Conservation (phyloP, 1,140 invertebrate species). For the Liolophura sinensis region DNA sequence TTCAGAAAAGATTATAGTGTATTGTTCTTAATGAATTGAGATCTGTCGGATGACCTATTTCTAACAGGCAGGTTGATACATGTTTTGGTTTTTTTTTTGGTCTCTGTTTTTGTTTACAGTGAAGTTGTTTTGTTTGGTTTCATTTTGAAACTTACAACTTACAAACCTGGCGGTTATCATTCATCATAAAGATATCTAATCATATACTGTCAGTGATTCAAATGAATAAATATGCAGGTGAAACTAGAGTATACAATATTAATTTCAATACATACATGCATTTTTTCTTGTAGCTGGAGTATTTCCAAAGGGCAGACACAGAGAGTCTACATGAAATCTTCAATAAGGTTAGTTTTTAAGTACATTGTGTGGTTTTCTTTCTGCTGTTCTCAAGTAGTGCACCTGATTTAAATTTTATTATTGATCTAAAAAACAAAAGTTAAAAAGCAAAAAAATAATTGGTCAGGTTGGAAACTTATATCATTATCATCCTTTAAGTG, state of each 20-base stretch:
- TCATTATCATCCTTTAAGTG: constrained; percentile 11
- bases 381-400: neutral
- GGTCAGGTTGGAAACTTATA: constrained; percentile 10
- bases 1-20: too few relatives aligned
- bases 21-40: too few relatives aligned
- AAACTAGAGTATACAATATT: too few relatives aligned
- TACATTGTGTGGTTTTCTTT: neutral
- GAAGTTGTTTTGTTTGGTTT: neutral
- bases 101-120: too few relatives aligned
- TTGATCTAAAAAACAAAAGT: neutral
- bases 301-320: constrained; percentile 72
- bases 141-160: too few relatives aligned
- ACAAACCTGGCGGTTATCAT: too few relatives aligned
- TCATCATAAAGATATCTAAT: too few relatives aligned
- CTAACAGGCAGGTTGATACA: too few relatives aligned
- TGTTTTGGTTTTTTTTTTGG: too few relatives aligned
- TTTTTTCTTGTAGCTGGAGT: constrained; percentile 23
- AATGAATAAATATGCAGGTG: too few relatives aligned
- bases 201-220: too few relatives aligned
- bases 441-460: neutral
- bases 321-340: constrained; percentile 85
- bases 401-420: neutral
- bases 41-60: too few relatives aligned
- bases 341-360: constrained; percentile 54
- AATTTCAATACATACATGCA: neutral